Evolutionary conservation across 2,113 vertebrate species (phyloP).

Genomic region (Hydrolagus affinis): DNA sequence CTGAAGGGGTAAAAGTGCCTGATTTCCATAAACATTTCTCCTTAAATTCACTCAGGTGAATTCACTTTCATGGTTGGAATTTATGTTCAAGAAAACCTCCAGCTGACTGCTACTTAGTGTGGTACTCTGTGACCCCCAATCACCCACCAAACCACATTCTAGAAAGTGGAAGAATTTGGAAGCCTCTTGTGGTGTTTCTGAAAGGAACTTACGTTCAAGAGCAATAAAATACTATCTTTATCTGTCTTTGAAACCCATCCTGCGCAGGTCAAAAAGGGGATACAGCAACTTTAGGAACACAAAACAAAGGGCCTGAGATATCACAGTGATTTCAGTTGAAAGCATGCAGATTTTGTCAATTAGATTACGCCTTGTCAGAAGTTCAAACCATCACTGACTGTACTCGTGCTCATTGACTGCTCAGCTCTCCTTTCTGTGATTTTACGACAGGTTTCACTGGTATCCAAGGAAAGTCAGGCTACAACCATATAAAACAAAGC

Average conservation of each 20-base stretch:
- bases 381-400: not conserved
- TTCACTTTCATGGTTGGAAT: constrained; percentile 37
- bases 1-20: too few relatives aligned
- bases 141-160: not conserved
- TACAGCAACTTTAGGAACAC: not conserved
- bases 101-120: too few relatives aligned
- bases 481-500: not conserved
- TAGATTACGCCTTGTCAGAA: constrained; percentile 18
- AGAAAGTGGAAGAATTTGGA: not conserved
- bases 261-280: not conserved
- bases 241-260: not conserved
- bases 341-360: not conserved
- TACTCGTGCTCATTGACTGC: not conserved
- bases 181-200: not conserved
- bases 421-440: too few relatives aligned
- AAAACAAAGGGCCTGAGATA: not conserved
- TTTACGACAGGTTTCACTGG: not conserved
- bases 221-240: too few relatives aligned
- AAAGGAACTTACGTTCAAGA: too few relatives aligned
- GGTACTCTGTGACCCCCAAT: too few relatives aligned
- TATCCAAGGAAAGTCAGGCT: not conserved
- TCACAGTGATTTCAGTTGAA: not conserved
- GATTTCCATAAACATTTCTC: too few relatives aligned
- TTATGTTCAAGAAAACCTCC: too few relatives aligned
- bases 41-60: constrained; percentile 35